Conservation (phyloP, 2,797 vertebrate species). For the Moxostoma hubbsi region DNA sequence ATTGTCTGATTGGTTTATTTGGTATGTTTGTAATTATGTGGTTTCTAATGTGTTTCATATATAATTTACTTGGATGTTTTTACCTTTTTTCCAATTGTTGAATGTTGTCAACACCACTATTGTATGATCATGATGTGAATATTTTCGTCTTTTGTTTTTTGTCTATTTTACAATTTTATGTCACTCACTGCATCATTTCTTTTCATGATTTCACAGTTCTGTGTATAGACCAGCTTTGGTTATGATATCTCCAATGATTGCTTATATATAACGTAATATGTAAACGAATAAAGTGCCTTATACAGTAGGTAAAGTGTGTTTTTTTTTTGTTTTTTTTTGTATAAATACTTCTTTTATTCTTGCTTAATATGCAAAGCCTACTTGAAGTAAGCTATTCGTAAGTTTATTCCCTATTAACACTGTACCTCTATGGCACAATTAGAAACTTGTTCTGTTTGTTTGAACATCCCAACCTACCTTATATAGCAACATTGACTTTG, state of each 20-base stretch:
- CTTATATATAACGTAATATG: neutral
- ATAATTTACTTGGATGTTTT: constrained; percentile 7
- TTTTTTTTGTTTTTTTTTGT: too few relatives aligned
- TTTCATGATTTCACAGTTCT: neutral
- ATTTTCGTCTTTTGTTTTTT: neutral
- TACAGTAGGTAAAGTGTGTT: too few relatives aligned
- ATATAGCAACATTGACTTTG: too few relatives aligned
- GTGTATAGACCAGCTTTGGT: neutral
- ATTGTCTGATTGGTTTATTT: neutral
- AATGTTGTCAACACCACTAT: constrained; percentile 12
- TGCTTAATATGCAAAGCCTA: too few relatives aligned
- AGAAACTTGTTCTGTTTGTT: too few relatives aligned
- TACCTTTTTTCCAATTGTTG: neutral
- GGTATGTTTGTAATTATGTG: constrained; percentile 24
- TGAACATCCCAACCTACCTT: too few relatives aligned
- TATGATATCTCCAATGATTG: neutral
- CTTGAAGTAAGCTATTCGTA: too few relatives aligned
- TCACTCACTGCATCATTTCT: neutral
- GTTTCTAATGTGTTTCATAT: constrained; percentile 17
- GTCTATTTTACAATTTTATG: neutral
- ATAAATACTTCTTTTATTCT: too few relatives aligned
- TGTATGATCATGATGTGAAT: neutral
- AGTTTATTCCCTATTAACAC: too few relatives aligned
- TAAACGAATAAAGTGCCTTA: neutral
- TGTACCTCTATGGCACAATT: too few relatives aligned